Percentiles rank a stretch among this genome's conserved stretches.
phyloP scores from a whole-genome alignment of 2,888 invertebrate species.

The Teleiodes luculella region DNA sequence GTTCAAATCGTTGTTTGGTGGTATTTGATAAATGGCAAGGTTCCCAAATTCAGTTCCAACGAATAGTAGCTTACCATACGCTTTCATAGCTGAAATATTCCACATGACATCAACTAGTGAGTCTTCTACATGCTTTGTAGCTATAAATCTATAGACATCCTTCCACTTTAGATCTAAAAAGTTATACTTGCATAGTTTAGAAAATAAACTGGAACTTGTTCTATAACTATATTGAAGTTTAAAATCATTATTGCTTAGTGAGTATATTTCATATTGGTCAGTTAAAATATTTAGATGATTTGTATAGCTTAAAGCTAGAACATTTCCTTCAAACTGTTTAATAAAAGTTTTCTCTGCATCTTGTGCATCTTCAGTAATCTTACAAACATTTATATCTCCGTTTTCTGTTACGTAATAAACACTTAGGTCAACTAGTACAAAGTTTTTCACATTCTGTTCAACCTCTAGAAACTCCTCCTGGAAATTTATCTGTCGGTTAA shows the following conservation, averaged over 20 bases:
- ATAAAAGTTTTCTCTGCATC: neutral
- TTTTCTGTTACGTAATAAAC: constrained; percentile 1
- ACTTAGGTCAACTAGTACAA: neutral
- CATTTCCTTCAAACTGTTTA: constrained; percentile 1
- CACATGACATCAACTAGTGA: neutral
- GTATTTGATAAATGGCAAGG: neutral
- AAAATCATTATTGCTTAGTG: neutral
- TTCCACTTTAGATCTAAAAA: constrained; percentile 1
- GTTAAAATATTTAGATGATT: constrained; percentile 3
- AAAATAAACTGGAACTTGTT: neutral
- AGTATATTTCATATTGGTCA: neutral
- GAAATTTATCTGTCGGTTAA: neutral
- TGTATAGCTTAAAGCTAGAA: neutral
- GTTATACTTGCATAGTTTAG: neutral
- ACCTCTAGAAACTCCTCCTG: neutral
- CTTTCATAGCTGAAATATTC: constrained; percentile 5
- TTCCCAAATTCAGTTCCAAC: neutral
- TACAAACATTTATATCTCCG: neutral
- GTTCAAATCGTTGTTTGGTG: neutral
- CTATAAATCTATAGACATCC: neutral
- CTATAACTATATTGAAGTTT: neutral
- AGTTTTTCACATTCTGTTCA: neutral
- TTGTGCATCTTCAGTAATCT: neutral
- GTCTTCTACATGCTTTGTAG: neutral
- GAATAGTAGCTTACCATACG: neutral